phyloP scores from a whole-genome alignment of 2,113 vertebrate genomes.

The Oreochromis niloticus region DNA sequence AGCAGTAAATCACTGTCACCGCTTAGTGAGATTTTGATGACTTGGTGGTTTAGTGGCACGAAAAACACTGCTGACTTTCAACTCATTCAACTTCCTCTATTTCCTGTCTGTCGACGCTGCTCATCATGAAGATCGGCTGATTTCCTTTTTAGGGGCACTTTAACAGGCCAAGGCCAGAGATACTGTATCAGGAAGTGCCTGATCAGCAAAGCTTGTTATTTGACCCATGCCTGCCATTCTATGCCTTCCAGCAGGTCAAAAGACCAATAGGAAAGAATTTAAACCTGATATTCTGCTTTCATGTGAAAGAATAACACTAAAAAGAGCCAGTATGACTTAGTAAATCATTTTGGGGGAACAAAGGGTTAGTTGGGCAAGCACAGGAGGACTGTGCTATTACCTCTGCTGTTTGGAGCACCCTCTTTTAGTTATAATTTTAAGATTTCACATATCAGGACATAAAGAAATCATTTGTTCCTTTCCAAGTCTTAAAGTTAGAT shows the following conservation, averaged over 20 bases:
- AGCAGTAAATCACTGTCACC: neutral
- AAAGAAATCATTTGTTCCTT: neutral
- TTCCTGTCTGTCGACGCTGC: conserved; percentile 34
- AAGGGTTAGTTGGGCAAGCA: neutral
- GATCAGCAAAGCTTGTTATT: conserved; percentile 32
- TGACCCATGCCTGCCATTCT: neutral
- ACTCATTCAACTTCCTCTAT: conserved; percentile 32
- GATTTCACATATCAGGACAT: neutral
- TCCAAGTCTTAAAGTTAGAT: neutral
- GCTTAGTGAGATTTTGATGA: conserved; percentile 31
- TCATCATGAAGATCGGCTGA: neutral
- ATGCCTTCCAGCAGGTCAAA: neutral
- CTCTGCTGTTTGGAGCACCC: neutral
- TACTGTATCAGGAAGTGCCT: conserved; percentile 45
- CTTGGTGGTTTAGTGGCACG: neutral
- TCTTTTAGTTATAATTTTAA: neutral
- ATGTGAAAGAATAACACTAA: neutral
- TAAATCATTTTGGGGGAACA: neutral
- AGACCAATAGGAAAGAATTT: neutral
- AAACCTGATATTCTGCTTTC: neutral
- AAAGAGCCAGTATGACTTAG: neutral
- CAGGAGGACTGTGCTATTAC: neutral
- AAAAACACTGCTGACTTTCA: neutral
- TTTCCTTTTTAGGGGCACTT: conserved; percentile 32
- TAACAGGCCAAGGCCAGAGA: neutral